These are phyloP conservation scores for Neotragus pygmaeus DNA, from an alignment of 2,113 vertebrate species.

Conservation along the genomic window DNA sequence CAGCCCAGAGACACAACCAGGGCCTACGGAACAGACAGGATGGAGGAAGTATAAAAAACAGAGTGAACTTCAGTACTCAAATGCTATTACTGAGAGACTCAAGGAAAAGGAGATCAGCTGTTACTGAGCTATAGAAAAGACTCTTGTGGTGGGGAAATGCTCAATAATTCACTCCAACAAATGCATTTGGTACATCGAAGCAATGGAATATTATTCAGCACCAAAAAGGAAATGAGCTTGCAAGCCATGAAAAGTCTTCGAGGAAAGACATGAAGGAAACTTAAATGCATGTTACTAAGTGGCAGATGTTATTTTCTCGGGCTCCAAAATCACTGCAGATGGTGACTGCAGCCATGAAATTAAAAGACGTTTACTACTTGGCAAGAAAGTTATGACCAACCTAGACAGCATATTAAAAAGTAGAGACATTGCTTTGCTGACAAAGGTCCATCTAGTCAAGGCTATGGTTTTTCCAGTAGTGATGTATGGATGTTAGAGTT, in stretches of 20 bases:
- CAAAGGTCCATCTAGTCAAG: background rate
- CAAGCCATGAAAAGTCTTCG: background rate
- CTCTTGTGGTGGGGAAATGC: background rate
- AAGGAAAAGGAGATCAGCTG: background rate
- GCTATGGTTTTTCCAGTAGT: background rate
- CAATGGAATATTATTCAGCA: background rate
- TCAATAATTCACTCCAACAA: background rate
- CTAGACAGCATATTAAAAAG: background rate
- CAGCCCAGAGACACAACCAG: background rate
- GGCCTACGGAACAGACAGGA: background rate
- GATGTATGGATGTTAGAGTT: background rate
- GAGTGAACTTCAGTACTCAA: background rate
- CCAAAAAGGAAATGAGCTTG: background rate
- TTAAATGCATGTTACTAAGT: background rate
- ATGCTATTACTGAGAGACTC: background rate
- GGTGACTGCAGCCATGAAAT: background rate
- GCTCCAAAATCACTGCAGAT: background rate
- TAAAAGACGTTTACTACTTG: background rate
- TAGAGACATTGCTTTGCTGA: background rate
- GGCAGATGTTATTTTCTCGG: background rate
- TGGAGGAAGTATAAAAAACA: background rate
- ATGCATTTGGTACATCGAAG: background rate
- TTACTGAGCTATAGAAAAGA: background rate
- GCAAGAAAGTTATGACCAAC: background rate
- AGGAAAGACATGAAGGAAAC: background rate